Percentiles rank a stretch among this genome's conserved stretches.
These are phyloP conservation scores for Drosophila lini DNA, from an alignment of 1,140 invertebrate genomes.

Conservation along the genomic window DNA sequence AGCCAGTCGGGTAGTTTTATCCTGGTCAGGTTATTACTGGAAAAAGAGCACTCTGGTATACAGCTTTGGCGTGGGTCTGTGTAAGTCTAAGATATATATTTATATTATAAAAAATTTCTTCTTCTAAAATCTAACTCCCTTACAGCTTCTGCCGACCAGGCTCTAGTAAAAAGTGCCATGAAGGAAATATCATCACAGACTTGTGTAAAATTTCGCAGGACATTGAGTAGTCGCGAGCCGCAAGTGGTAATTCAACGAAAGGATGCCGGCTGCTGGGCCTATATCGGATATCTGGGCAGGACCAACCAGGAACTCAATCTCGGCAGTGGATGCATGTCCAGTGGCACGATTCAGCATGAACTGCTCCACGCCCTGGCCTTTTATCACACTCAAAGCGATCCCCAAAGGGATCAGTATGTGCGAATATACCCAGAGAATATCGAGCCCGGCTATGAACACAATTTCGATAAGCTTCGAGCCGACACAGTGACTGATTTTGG, in stretches of 20 bases:
- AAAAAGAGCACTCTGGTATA: slow-evolving; percentile 42
- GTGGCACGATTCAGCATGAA: slow-evolving; percentile 87
- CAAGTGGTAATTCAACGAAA: slow-evolving; percentile 66
- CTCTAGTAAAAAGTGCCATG: slow-evolving; percentile 28
- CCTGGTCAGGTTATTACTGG: slow-evolving; percentile 46
- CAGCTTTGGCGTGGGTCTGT: slow-evolving; percentile 27
- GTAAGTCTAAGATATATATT: slow-evolving; percentile 14
- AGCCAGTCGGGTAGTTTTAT: background rate
- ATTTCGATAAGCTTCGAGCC: slow-evolving; percentile 85
- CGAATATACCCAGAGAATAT: slow-evolving; percentile 88
- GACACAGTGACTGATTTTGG: slow-evolving; percentile 84
- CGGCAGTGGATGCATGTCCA: slow-evolving; percentile 56
- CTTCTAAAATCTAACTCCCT: rapidly evolving
- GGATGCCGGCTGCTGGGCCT: slow-evolving; percentile 85
- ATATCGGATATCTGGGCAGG: slow-evolving; percentile 85
- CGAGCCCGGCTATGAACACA: slow-evolving; percentile 84
- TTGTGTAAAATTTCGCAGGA: slow-evolving; percentile 48
- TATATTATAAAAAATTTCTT: no score
- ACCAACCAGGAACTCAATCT: slow-evolving; percentile 67
- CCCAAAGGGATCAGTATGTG: slow-evolving; percentile 88
- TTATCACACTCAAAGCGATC: slow-evolving; percentile 89
- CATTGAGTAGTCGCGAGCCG: slow-evolving; percentile 5
- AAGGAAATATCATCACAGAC: slow-evolving; percentile 29
- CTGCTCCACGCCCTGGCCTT: slow-evolving; percentile 88
- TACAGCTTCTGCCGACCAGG: slow-evolving; percentile 8